Evolutionary conservation across 1,140 invertebrate genomes (phyloP), one percentile per base, ranked within the genome.

Genomic region (Brachionus manjavacas): DNA sequence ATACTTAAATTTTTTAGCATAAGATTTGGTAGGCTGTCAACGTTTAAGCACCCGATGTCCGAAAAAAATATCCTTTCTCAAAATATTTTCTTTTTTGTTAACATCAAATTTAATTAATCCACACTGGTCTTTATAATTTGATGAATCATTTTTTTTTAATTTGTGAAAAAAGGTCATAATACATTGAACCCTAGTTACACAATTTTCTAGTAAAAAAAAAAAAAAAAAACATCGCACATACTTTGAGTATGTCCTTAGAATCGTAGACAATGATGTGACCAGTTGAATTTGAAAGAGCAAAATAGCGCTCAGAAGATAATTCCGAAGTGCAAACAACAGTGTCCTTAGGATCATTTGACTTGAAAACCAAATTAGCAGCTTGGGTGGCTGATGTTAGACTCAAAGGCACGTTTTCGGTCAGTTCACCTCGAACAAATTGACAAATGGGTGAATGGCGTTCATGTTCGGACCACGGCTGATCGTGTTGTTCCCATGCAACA

Each of bases 401-500:
- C 46, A 97, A 91, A n/a, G 95, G 95, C 70, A 97, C 95, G 90
- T 97, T 97, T 89, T 96, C 95, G 11, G 95, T 97, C 86, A 95
- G 96, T 88, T 96, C 95, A 20, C 95, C 95, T 87, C 95, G 94
- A 2, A 97, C 94, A 89, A 96, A 96, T 0, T 95, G 94, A 89
- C 95, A 97, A 84, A 92, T 92, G 11, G 95, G 95, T 20, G 95
- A 96, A 90, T 97, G 95, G 8, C 95, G 91, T 89, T 96, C 95
- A 87, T 97, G 95, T 88, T 97, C 95, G 85, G 95, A 95, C 92
- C 91, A 97, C 0, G 95, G 96, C 89, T 97, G 95, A 90, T 97
- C 95, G 0, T 94, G 95, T 84, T 95, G 94, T 89, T 97, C 96
- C 96, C 96, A 97, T 90, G 94, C 96, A 1, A 97, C 95, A 4